Percentiles rank a stretch among this genome's conserved stretches.
Evolutionary conservation across 2,797 vertebrate species (phyloP).

Genomic region (Coendou prehensilis): DNA sequence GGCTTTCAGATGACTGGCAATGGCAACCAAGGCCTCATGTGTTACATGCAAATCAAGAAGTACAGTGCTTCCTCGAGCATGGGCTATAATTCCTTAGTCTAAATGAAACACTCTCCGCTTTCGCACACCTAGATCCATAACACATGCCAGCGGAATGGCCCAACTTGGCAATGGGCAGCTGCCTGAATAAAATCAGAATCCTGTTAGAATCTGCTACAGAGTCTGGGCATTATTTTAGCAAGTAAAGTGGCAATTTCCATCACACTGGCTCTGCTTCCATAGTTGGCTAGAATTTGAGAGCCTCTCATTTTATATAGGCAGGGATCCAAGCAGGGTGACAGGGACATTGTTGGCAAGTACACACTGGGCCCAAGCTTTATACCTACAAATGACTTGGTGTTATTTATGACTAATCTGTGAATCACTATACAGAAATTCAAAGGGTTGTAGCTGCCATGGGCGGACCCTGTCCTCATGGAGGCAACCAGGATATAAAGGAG

Average conservation of each 20-base stretch:
- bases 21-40: background rate
- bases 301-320: background rate
- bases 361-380: background rate
- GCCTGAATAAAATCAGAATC: background rate
- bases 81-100: background rate
- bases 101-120: background rate
- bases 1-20: background rate
- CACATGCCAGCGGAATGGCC: background rate
- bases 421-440: conserved; percentile 8
- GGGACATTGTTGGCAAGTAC: background rate
- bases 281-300: background rate
- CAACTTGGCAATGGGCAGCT: background rate
- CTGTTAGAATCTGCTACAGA: background rate
- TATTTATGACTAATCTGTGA: conserved; percentile 18
- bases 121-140: background rate
- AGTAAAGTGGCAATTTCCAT: conserved; percentile 34
- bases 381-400: background rate
- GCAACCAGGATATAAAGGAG: background rate
- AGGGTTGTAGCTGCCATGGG: background rate
- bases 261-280: background rate
- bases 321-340: background rate
- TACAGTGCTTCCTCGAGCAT: background rate
- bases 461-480: background rate
- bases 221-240: background rate
- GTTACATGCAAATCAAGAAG: background rate